These are phyloP conservation scores for Dendrolimus pini DNA, from an alignment of 2,888 invertebrate genomes.

Conservation along the genomic window DNA sequence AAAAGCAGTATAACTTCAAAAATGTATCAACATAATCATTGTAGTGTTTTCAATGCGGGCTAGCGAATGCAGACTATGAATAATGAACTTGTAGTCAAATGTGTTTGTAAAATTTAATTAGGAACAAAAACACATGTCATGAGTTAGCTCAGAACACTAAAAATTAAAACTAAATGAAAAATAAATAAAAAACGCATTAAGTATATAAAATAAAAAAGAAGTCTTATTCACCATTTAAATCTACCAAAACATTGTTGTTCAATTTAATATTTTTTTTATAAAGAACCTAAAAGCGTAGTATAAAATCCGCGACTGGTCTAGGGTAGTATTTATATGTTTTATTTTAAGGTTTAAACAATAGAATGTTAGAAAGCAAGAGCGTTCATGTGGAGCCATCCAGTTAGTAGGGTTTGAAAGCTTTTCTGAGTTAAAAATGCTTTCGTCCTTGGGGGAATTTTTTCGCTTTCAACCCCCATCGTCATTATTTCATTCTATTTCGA, in stretches of 20 bases:
- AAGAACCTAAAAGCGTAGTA: neutral
- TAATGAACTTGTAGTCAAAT: neutral
- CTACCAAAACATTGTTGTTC: too few species aligned
- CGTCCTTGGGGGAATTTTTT: too few species aligned
- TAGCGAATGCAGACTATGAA: neutral
- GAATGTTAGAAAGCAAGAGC: too few species aligned
- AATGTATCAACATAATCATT: too few species aligned
- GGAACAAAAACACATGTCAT: constrained; percentile 4
- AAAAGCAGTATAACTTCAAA: too few species aligned
- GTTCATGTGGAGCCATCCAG: too few species aligned
- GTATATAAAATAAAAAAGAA: neutral
- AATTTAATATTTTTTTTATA: neutral
- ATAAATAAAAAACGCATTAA: neutral
- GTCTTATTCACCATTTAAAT: neutral
- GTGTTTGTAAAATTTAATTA: neutral
- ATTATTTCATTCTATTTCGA: too few species aligned
- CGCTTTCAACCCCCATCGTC: too few species aligned
- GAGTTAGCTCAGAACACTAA: constrained; percentile 1
- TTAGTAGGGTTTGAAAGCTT: too few species aligned
- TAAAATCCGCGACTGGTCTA: neutral
- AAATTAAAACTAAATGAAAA: neutral
- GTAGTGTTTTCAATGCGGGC: neutral
- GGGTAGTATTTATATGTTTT: neutral
- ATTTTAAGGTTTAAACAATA: too few species aligned
- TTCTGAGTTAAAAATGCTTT: too few species aligned